phyloP scores from a whole-genome alignment of 1,140 invertebrate genomes.

The Paraescarpia echinospica region DNA sequence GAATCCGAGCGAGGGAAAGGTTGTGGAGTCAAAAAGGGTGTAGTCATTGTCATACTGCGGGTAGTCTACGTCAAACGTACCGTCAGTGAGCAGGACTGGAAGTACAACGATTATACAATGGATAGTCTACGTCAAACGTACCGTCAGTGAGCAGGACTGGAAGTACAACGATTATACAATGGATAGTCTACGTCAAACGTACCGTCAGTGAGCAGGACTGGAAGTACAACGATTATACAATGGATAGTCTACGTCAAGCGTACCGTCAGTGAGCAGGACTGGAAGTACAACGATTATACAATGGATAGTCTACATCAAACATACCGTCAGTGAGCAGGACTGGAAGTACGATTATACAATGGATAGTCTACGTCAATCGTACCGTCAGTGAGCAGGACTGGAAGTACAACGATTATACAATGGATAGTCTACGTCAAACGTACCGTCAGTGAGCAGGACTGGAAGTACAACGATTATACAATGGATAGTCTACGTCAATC shows the following conservation, averaged over 20 bases:
- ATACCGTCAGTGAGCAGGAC: conserved; percentile 12
- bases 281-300: conserved; percentile 11
- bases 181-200: conserved; percentile 13
- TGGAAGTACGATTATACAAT: conserved; percentile 13
- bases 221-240: conserved; percentile 7
- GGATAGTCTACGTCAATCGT: conserved; percentile 1
- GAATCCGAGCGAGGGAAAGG: neutral
- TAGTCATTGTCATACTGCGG: conserved; percentile 16
- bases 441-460: conserved; percentile 15
- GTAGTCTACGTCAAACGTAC: conserved; percentile 16
- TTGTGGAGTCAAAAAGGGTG: conserved; percentile 12
- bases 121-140: conserved; percentile 12
- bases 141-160: conserved; percentile 15
- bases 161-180: conserved; percentile 8
- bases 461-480: conserved; percentile 12
- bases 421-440: conserved; percentile 2
- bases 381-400: conserved; percentile 16
- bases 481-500: neutral
- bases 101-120: conserved; percentile 4
- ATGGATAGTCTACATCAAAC: conserved; percentile 2
- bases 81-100: conserved; percentile 14
- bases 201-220: conserved; percentile 15
- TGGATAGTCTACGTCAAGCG: conserved; percentile 8
- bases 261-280: conserved; percentile 15
- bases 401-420: conserved; percentile 10